A percentile compares a stretch with the other conserved stretches of the same genome.
Conservation (phyloP, 1,140 invertebrate species). For the Heliconius congener region DNA sequence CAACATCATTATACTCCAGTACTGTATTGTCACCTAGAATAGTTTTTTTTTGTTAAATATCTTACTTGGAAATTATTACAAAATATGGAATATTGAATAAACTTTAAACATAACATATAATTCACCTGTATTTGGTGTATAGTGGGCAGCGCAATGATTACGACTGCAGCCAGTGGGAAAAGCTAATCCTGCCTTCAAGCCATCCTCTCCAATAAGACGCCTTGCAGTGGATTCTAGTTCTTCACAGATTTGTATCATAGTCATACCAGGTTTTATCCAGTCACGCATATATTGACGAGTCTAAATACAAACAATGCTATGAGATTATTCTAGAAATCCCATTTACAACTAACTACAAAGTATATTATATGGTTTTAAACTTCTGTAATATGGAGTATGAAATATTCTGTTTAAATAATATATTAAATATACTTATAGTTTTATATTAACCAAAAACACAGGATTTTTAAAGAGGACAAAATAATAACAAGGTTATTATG, state of each 20-base stretch:
- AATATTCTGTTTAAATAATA: too few relatives aligned
- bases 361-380: too few relatives aligned
- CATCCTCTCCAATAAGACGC: conserved; percentile 96
- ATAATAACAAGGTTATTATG: too few relatives aligned
- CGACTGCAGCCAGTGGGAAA: conserved; percentile 99
- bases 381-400: too few relatives aligned
- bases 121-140: conserved; percentile 97
- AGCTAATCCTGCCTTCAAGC: conserved; percentile 96
- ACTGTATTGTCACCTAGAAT: conserved; percentile 92
- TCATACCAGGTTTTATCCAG: conserved; percentile 99
- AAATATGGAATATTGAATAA: neutral
- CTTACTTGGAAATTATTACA: neutral
- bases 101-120: neutral
- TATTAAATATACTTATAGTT: too few relatives aligned
- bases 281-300: conserved; percentile 94
- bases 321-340: too few relatives aligned
- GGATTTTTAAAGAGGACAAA: too few relatives aligned
- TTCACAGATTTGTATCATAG: conserved; percentile 99
- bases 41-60: neutral
- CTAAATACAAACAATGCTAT: conserved; percentile 67
- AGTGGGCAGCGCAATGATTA: conserved; percentile 99
- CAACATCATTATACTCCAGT: conserved; percentile 97
- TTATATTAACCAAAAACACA: too few relatives aligned
- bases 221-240: conserved; percentile 96
- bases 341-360: too few relatives aligned